These are phyloP conservation scores for Trichomalopsis sarcophagae DNA, from an alignment of 1,140 invertebrate genomes.

Conservation along the genomic window DNA sequence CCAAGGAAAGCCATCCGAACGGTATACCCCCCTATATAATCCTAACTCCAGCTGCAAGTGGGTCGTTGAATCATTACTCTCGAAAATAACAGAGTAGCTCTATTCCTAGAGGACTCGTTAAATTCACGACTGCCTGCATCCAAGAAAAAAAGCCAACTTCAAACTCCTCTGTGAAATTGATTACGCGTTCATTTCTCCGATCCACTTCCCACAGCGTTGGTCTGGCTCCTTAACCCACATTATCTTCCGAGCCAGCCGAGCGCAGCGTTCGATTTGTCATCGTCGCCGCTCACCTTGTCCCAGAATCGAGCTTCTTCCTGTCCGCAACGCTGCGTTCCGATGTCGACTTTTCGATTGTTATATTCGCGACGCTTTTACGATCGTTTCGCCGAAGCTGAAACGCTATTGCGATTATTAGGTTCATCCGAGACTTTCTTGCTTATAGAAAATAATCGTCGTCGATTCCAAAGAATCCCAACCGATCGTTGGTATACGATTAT, in stretches of 20 bases:
- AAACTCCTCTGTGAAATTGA: neutral
- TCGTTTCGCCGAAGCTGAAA: no score
- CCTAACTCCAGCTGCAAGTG: neutral
- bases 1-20: no score
- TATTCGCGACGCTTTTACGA: neutral
- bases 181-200: neutral
- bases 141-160: neutral
- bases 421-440: no score
- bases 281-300: slow-evolving; percentile 59
- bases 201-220: neutral
- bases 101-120: neutral
- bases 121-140: neutral
- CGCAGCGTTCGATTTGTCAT: slow-evolving; percentile 38
- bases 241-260: slow-evolving; percentile 1
- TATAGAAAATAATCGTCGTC: no score
- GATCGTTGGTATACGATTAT: neutral
- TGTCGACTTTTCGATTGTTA: neutral
- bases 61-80: neutral
- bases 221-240: slow-evolving; percentile 20
- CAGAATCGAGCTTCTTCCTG: slow-evolving; percentile 55
- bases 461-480: neutral
- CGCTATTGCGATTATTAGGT: no score
- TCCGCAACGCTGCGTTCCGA: neutral
- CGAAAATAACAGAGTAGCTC: neutral
- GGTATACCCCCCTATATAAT: no score